These are phyloP conservation scores for Lepeophtheirus salmonis DNA, from an alignment of 1,140 invertebrate species.

Conservation along the genomic window DNA sequence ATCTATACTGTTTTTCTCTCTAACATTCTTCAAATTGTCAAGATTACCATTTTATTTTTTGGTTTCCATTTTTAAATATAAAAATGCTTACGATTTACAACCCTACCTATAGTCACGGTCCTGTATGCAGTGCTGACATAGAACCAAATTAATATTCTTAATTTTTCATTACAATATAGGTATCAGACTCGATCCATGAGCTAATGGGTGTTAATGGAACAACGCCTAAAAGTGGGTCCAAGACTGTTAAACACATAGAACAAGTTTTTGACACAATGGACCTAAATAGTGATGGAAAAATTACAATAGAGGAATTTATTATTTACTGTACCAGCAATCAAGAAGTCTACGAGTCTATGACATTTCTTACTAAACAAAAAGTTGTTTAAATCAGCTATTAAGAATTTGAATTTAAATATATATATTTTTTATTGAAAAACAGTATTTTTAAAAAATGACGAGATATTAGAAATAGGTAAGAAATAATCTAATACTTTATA, in stretches of 20 bases:
- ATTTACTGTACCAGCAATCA: background rate
- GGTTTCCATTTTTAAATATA: too few species aligned
- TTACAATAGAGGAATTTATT: constrained; percentile 8
- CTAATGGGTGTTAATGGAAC: constrained; percentile 7
- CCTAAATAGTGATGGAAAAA: constrained; percentile 1
- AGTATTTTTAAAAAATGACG: too few species aligned
- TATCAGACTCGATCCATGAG: constrained; percentile 12
- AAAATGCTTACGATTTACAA: too few species aligned
- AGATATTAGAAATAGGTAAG: too few species aligned
- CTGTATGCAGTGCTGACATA: too few species aligned
- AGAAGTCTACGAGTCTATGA: constrained; percentile 1
- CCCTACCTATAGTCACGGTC: too few species aligned
- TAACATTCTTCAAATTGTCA: too few species aligned
- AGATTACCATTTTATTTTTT: too few species aligned
- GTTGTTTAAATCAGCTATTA: background rate
- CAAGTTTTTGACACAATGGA: constrained; percentile 12
- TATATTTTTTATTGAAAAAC: too few species aligned
- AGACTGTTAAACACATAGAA: background rate
- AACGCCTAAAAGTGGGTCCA: background rate
- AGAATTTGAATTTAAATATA: too few species aligned
- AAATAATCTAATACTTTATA: too few species aligned
- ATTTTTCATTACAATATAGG: background rate
- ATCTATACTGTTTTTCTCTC: too few species aligned
- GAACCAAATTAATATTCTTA: background rate
- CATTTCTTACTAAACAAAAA: background rate